Base-by-base conservation (phyloP, 2,888 invertebrate genomes). In the Brachyptera risi region DNA sequence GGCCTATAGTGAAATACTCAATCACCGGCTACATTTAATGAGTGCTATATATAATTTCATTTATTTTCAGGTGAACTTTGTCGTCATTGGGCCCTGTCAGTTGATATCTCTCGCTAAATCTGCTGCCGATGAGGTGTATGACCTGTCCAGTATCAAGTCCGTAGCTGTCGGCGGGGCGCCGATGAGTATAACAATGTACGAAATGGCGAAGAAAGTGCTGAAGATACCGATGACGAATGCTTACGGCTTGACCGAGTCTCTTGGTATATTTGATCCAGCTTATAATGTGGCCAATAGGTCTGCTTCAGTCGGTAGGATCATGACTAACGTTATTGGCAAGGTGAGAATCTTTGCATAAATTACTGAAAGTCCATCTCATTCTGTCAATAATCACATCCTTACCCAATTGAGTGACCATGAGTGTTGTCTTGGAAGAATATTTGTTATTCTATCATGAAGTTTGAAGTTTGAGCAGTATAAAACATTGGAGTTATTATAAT, bases 241-340 rank as follows among this genome's bases (percentile, higher is more conserved):
- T 3, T 47, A 47, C 24, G 47, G 47, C 19, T 24, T 17, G 9
- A 47, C 47, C 5, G 47, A 47, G 23, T 24, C 47, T 2, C 5
- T 24, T 11, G 47, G 47, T 4, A 24, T 47, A n/a, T 47, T 21
- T 24, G 59, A 60, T 57, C 58, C 61, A 51, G n/a, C 58, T 26
- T 44, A 58, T 19, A 4, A n/a, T 7, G 58, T 31, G 11, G 67
- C 66, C 19, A 68, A 69, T 44, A 83, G 84, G 71, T 74, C 87
- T 13, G 85, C 87, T 49, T 86, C 85, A n/a, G n/a, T n/a, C 62
- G 90, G 90, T 9, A 77, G 76, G 17, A 77, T 89, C 3, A 82
- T 83, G 2, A 13, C 21, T 24, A 47, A 47, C n/a, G 24, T 47
- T 7, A 24, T 47, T 4, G 47, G 23, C 24, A 47, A 47, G 47